These are phyloP conservation scores for Glyptemys insculpta DNA, from an alignment of 2,797 vertebrate genomes.

Conservation along the genomic window DNA sequence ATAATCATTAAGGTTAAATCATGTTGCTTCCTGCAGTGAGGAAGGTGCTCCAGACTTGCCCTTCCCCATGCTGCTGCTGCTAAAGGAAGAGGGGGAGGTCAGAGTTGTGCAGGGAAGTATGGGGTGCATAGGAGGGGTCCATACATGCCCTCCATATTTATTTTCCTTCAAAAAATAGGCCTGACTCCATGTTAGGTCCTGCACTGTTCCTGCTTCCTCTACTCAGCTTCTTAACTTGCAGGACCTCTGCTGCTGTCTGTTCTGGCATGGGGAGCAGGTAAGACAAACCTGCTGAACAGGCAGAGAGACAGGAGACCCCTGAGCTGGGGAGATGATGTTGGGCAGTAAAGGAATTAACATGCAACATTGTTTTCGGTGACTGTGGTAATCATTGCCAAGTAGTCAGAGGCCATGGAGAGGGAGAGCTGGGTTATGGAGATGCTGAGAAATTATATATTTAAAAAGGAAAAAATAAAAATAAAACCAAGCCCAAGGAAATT, in stretches of 20 bases:
- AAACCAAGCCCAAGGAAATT: background rate
- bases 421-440: background rate
- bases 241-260: too few relatives aligned
- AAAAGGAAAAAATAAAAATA: background rate
- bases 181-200: background rate
- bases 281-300: too few relatives aligned
- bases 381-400: background rate
- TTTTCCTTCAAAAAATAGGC: background rate
- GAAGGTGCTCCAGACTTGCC: background rate
- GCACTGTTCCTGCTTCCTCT: too few relatives aligned
- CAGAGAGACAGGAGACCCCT: too few relatives aligned
- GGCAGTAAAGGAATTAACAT: too few relatives aligned
- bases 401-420: background rate
- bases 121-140: background rate
- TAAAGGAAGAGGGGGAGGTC: background rate
- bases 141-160: background rate
- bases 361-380: too few relatives aligned
- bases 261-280: too few relatives aligned
- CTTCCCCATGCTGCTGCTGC: background rate
- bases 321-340: too few relatives aligned
- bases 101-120: background rate
- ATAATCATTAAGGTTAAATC: background rate
- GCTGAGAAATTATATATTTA: background rate
- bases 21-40: background rate
- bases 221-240: too few relatives aligned